Evolutionary conservation across 2,113 vertebrate species (phyloP).

Genomic region (Mohoua ochrocephala): DNA sequence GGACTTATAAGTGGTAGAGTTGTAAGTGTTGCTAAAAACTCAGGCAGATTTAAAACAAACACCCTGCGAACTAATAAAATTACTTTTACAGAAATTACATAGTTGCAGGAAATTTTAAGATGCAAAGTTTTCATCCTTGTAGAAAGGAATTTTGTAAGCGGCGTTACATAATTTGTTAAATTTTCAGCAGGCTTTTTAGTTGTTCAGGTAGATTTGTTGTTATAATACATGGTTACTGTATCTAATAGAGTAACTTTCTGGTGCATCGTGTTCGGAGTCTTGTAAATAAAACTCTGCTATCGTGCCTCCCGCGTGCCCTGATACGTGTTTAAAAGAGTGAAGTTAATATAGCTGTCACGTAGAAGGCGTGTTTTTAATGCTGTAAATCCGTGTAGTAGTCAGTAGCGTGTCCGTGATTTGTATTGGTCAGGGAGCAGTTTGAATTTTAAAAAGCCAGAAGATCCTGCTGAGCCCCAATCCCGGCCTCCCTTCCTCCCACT

Average conservation of each 20-base stretch:
- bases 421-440: conserved; percentile 80
- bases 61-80: neutral
- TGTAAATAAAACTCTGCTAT: neutral
- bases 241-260: conserved; percentile 55
- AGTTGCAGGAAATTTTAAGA: neutral
- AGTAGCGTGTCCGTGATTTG: conserved; percentile 76
- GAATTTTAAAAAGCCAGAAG: conserved; percentile 82
- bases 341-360: conserved; percentile 80
- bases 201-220: neutral
- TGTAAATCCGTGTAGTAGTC: conserved; percentile 78
- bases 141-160: neutral
- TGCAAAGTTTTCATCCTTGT: conserved; percentile 6
- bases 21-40: neutral
- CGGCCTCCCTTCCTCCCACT: conserved; percentile 77
- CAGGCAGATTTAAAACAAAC: neutral
- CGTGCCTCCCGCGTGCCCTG: neutral
- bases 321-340: conserved; percentile 66
- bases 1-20: neutral
- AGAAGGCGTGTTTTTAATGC: conserved; percentile 76
- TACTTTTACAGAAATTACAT: neutral
- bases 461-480: conserved; percentile 79
- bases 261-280: neutral
- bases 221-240: neutral
- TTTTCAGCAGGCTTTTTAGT: conserved; percentile 8
- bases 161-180: neutral